These are phyloP conservation scores for Amphiura filiformis DNA, from an alignment of 35 echinoderm and acorn worm genomes.

Conservation along the genomic window DNA sequence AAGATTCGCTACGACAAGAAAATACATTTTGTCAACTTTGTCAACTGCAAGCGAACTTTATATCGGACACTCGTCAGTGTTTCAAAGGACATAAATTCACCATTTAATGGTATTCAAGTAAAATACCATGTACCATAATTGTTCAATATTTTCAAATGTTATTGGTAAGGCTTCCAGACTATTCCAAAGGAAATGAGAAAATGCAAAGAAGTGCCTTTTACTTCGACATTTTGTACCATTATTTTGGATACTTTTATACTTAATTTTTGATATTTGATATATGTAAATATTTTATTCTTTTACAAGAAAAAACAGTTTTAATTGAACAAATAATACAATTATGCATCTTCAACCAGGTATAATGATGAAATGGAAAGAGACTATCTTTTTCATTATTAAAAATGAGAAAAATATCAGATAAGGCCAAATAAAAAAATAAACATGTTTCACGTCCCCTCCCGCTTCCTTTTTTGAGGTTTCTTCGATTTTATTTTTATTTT, in stretches of 20 bases:
- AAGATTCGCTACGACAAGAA: too few relatives aligned
- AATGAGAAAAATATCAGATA: too few relatives aligned
- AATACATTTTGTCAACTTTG: not conserved
- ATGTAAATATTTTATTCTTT: not conserved
- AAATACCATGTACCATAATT: not conserved
- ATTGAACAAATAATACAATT: not conserved
- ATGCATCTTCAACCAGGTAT: too few relatives aligned
- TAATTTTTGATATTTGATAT: not conserved
- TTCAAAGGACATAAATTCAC: too few relatives aligned
- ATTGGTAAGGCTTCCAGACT: not conserved
- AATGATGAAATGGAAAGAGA: too few relatives aligned
- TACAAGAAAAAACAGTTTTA: not conserved
- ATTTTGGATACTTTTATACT: not conserved
- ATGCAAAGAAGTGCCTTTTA: not conserved
- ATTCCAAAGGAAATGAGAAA: not conserved
- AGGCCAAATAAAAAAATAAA: too few relatives aligned
- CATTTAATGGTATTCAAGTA: not conserved
- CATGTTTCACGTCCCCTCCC: too few relatives aligned
- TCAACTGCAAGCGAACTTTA: not conserved
- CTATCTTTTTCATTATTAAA: too few relatives aligned
- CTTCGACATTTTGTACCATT: not conserved
- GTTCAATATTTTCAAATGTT: not conserved
- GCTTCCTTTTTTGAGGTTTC: too few relatives aligned
- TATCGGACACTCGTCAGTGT: too few relatives aligned
- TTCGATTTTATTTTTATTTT: too few relatives aligned